These are phyloP conservation scores for Choloepus hoffmanni DNA, from an alignment of 2,113 vertebrate species.

Conservation along the genomic window DNA sequence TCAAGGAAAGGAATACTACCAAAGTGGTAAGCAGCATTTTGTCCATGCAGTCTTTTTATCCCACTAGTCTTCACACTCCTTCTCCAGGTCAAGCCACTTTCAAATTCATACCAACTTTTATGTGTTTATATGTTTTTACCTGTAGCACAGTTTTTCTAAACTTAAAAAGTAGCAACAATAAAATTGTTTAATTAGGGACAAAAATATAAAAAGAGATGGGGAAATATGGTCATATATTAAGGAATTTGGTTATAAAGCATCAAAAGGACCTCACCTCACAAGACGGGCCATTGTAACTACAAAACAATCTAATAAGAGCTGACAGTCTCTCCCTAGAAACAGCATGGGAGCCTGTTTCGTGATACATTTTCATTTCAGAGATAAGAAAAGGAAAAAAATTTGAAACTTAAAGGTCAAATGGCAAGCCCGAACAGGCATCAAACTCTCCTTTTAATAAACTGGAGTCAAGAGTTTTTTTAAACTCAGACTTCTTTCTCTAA, in stretches of 20 bases:
- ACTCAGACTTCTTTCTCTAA: neutral
- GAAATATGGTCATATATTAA: neutral
- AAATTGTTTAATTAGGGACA: neutral
- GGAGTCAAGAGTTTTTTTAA: constrained; percentile 32
- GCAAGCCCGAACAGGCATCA: neutral
- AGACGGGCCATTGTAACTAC: neutral
- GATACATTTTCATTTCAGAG: constrained; percentile 40
- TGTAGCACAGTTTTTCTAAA: neutral
- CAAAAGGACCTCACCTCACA: neutral
- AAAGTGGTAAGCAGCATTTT: neutral
- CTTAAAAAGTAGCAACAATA: neutral
- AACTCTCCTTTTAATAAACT: constrained; percentile 18
- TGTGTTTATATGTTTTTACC: neutral
- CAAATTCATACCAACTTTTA: neutral
- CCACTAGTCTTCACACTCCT: neutral
- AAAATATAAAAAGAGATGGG: neutral
- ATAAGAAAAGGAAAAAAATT: neutral
- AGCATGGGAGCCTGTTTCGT: neutral
- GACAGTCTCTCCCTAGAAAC: neutral
- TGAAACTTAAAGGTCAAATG: neutral
- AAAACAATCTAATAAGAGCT: neutral
- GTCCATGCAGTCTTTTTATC: neutral
- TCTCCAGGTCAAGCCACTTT: neutral
- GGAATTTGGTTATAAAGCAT: neutral
- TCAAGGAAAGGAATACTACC: neutral